Percentiles rank a stretch among this genome's conserved stretches.
Conservation (phyloP, 2,113 vertebrate species). For the Mixornis gularis region DNA sequence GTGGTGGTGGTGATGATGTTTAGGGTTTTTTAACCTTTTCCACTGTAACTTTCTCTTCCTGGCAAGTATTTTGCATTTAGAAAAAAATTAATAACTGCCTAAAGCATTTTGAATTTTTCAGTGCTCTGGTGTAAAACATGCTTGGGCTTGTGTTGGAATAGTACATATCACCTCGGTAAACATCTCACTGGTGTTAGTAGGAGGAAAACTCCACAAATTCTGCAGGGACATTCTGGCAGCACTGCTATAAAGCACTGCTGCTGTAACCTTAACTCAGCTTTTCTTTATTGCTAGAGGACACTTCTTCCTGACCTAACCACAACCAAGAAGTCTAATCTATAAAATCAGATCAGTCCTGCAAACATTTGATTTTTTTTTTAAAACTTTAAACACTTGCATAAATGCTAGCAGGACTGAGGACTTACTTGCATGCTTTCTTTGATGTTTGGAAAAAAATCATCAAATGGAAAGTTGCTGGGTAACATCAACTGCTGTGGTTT, state of each 20-base stretch:
- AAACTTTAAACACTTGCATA: not conserved
- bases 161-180: not conserved
- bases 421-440: not conserved
- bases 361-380: not conserved
- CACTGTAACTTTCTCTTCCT: not conserved
- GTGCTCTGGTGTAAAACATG: accelerated
- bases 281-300: not conserved
- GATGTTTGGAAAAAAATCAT: not conserved
- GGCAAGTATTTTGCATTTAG: not conserved
- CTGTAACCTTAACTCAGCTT: not conserved
- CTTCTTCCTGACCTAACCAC: not conserved
- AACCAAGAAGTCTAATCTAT: not conserved
- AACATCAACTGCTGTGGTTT: not conserved
- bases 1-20: not conserved
- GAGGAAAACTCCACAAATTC: not conserved
- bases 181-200: not conserved
- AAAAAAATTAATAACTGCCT: not conserved
- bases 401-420: not conserved
- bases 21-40: not conserved
- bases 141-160: not conserved
- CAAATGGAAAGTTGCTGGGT: not conserved
- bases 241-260: not conserved
- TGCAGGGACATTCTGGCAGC: not conserved
- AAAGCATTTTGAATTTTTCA: not conserved
- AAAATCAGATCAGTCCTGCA: not conserved